These are phyloP conservation scores for Rhynchomys soricoides DNA, from an alignment of 2,113 vertebrate species.

Conservation along the genomic window DNA sequence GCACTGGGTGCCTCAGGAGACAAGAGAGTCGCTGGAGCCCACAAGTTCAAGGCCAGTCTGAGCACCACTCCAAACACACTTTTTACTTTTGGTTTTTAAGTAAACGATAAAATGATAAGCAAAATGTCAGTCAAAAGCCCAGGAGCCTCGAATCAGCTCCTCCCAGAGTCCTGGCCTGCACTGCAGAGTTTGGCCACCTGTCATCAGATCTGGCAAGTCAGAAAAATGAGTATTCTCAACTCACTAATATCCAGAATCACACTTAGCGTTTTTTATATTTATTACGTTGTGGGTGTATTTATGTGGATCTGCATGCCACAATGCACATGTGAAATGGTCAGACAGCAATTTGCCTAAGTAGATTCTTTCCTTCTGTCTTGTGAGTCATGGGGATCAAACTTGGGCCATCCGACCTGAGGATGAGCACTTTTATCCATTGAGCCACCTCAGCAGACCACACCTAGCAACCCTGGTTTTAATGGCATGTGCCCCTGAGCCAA, in stretches of 20 bases:
- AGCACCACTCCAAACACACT: background rate
- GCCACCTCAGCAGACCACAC: background rate
- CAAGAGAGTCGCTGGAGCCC: background rate
- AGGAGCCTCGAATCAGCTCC: too few species aligned
- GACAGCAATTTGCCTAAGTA: background rate
- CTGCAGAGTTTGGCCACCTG: background rate
- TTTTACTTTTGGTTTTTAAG: background rate
- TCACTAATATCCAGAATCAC: background rate
- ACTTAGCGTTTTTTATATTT: background rate
- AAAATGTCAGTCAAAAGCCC: background rate
- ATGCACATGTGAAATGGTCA: background rate
- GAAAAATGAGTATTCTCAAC: background rate
- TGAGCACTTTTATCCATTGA: background rate
- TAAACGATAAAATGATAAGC: background rate
- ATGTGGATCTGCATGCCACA: background rate
- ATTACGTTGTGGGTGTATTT: background rate
- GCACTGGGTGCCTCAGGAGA: background rate
- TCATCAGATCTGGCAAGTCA: background rate
- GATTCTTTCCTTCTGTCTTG: background rate
- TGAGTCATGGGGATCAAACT: background rate
- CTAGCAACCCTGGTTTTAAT: background rate
- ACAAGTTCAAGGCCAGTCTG: background rate
- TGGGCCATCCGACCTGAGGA: background rate
- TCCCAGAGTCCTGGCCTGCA: background rate
- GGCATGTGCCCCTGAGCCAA: too few species aligned